phyloP scores from a whole-genome alignment of 1,140 invertebrate genomes.

The Lethocerus indicus region DNA sequence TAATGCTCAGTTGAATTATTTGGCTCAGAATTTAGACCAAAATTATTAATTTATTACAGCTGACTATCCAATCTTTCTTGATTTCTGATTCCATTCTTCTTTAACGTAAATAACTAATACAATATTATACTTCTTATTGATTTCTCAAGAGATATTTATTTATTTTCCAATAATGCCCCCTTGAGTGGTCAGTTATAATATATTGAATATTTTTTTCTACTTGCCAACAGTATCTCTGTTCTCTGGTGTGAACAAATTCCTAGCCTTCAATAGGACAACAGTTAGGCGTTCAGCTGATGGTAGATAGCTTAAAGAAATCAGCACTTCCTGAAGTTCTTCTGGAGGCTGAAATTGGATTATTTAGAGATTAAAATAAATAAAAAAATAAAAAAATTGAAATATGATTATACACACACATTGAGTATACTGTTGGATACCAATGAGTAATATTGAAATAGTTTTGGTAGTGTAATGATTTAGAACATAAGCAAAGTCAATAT shows the following conservation, averaged over 20 bases:
- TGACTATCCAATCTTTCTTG: no score
- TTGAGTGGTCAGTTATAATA: no score
- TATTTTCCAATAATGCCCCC: no score
- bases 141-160: no score
- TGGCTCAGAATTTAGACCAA: no score
- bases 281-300: conserved; percentile 73
- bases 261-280: conserved; percentile 64
- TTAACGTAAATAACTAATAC: no score
- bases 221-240: conserved; percentile 42
- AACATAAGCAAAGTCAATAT: background rate
- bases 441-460: background rate
- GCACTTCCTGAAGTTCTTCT: conserved; percentile 60
- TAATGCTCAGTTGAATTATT: no score
- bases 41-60: no score
- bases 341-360: conserved; percentile 30
- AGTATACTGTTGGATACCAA: background rate
- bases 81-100: no score
- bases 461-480: background rate
- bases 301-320: conserved; percentile 68
- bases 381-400: conserved; percentile 1
- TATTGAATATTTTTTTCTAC: no score
- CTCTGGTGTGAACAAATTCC: conserved; percentile 54
- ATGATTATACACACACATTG: background rate
- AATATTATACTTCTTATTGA: no score
- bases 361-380: background rate